Evolutionary conservation across 37 sponge, comb jelly and placozoan genomes (phyloP), one percentile per base, ranked within the genome.

Genomic region (Hormiphora californensis): DNA sequence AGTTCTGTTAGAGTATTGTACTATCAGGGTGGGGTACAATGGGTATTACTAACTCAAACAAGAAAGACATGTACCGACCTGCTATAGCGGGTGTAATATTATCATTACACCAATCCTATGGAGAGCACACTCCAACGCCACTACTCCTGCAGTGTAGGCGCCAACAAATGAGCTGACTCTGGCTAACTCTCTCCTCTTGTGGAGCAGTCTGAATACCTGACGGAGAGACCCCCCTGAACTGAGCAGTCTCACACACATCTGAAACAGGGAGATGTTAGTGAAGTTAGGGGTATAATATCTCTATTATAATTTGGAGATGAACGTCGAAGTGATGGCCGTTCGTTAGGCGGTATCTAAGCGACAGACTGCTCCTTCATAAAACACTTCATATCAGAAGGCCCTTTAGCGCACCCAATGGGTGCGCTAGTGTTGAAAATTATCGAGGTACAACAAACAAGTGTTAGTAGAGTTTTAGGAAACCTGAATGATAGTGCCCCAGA

Each of bases 401-500:
- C n/a, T n/a, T n/a, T n/a, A n/a, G n/a, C n/a, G n/a, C n/a, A n/a
- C n/a, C n/a, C n/a, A n/a, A n/a, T n/a, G n/a, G n/a, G n/a, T n/a
- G n/a, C n/a, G n/a, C n/a, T n/a, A n/a, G n/a, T n/a, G n/a, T n/a
- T n/a, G n/a, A n/a, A n/a, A n/a, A n/a, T n/a, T n/a, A n/a, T 49
- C 53, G 53, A 49, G 15, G 53, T 49, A 49, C 53, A 49, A 9
- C 53, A 49, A 49, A 49, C 53, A 49, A 49, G 15, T 15, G 15
- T 9, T 17, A 17, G 9, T 49, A 15, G 12, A 17, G 53, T 17
- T 9, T 49, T 17, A 49, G 15, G 27, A 57, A 28, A 57, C 61
- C 61, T 57, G 61, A 19, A 57, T 57, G 61, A 57, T 57, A 21
- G 61, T 57, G n/a, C 61, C 61, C 61, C 61, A 57, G 27, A 57